Evolutionary conservation across 2,797 vertebrate genomes (phyloP).

Genomic region (Thripadectes ignobilis): DNA sequence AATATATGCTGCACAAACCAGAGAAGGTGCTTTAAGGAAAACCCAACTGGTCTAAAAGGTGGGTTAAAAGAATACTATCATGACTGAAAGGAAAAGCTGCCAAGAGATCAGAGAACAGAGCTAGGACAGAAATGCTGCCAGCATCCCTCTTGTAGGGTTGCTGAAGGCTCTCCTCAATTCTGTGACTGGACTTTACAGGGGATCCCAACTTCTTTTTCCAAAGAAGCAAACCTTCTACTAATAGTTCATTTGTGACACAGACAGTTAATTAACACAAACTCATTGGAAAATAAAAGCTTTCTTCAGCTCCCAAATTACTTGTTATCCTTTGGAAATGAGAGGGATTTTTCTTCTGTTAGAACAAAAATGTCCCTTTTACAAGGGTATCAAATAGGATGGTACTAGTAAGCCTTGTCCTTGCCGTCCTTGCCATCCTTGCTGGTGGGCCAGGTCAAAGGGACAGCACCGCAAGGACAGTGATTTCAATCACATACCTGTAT

Average conservation of each 20-base stretch:
- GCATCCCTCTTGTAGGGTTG: background rate
- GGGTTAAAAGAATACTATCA: background rate
- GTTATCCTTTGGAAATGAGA: constrained; percentile 11
- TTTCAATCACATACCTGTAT: background rate
- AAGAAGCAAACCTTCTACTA: background rate
- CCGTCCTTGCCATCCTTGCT: background rate
- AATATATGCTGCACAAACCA: background rate
- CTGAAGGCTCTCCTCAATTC: constrained; percentile 1
- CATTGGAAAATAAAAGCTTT: constrained; percentile 1
- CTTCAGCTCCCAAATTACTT: background rate
- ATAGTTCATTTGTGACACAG: constrained; percentile 26
- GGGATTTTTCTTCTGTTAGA: background rate
- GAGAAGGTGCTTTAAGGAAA: constrained; percentile 19
- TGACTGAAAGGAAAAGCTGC: background rate
- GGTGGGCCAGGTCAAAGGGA: background rate
- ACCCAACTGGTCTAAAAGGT: background rate
- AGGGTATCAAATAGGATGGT: background rate
- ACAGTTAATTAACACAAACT: constrained; percentile 41
- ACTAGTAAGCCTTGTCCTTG: background rate
- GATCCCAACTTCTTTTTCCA: background rate
- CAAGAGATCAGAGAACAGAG: constrained; percentile 4
- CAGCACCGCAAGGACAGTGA: background rate
- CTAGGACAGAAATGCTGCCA: background rate
- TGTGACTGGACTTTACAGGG: background rate
- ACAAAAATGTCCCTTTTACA: background rate